A percentile compares a stretch with the other conserved stretches of the same genome.
These are phyloP conservation scores for Lacerta agilis DNA, from an alignment of 2,797 vertebrate species.

Conservation along the genomic window DNA sequence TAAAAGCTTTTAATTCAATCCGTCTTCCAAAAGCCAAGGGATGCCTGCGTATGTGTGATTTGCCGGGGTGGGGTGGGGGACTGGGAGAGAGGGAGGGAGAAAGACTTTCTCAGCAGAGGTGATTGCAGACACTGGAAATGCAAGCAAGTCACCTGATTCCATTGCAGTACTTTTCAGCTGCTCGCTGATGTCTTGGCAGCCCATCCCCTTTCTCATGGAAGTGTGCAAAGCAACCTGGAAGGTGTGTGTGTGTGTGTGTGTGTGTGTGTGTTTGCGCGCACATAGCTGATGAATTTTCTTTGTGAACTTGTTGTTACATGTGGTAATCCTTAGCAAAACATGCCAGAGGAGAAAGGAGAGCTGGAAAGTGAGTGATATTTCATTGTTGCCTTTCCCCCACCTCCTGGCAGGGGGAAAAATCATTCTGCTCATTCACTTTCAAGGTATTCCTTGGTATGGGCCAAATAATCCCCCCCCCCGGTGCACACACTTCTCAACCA, in stretches of 20 bases:
- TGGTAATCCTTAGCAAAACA: constrained; percentile 62
- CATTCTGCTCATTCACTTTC: constrained; percentile 6
- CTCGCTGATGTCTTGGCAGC: constrained; percentile 57
- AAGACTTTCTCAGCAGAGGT: constrained; percentile 15
- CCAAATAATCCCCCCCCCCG: not conserved
- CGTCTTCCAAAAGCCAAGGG: not conserved
- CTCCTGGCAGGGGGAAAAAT: fast-evolving
- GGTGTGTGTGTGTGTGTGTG: not conserved
- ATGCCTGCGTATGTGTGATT: not conserved
- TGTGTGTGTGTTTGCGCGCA: too few relatives aligned
- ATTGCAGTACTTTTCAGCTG: constrained; percentile 69
- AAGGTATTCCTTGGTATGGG: not conserved
- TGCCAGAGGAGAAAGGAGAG: constrained; percentile 60
- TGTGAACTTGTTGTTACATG: constrained; percentile 72
- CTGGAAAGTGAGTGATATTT: constrained; percentile 42
- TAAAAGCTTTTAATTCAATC: constrained; percentile 15
- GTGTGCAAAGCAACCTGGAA: constrained; percentile 65
- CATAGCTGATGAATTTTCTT: constrained; percentile 65
- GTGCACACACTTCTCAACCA: not conserved
- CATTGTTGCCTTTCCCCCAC: not conserved
- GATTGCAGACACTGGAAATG: constrained; percentile 56
- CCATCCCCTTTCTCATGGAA: constrained; percentile 61
- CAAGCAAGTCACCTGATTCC: constrained; percentile 68
- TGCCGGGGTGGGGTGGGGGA: not conserved
- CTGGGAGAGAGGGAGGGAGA: not conserved